Conservation (phyloP, 92 coral and sea anemone genomes). For the Plumapathes pennacea region DNA sequence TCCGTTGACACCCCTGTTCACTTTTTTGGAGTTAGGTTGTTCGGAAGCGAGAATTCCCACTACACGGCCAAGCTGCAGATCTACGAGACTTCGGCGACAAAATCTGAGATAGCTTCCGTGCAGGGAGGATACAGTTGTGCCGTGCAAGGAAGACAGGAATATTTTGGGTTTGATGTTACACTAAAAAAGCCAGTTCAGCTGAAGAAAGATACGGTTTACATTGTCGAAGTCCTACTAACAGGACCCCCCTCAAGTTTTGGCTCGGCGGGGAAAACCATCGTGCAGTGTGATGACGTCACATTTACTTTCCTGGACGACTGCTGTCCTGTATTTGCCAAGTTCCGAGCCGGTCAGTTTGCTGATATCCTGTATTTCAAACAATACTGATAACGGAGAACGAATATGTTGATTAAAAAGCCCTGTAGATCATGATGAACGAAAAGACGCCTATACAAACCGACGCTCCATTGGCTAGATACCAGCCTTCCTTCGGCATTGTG, state of each 20-base stretch:
- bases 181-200: conserved; percentile 59
- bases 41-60: conserved; percentile 62
- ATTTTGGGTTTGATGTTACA: conserved; percentile 77
- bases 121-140: no score
- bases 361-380: conserved; percentile 52
- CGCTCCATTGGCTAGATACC: no score
- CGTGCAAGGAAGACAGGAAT: no score
- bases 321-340: conserved; percentile 53
- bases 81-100: conserved; percentile 11
- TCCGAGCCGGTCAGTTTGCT: conserved; percentile 75
- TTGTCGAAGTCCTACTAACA: conserved; percentile 50
- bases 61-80: conserved; percentile 40
- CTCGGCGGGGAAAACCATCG: conserved; percentile 54
- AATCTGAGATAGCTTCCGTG: conserved; percentile 15
- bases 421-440: no score
- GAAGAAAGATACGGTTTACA: conserved; percentile 60
- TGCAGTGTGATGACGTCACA: conserved; percentile 62
- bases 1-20: conserved; percentile 53
- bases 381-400: no score
- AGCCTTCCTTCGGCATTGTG: no score
- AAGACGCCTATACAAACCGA: no score
- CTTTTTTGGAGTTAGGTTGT: conserved; percentile 72
- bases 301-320: conserved; percentile 62
- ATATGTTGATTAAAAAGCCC: no score
- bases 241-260: conserved; percentile 89